Evolutionary conservation across 2,888 invertebrate species (phyloP).

Genomic region (Torymus aiolomorphi): DNA sequence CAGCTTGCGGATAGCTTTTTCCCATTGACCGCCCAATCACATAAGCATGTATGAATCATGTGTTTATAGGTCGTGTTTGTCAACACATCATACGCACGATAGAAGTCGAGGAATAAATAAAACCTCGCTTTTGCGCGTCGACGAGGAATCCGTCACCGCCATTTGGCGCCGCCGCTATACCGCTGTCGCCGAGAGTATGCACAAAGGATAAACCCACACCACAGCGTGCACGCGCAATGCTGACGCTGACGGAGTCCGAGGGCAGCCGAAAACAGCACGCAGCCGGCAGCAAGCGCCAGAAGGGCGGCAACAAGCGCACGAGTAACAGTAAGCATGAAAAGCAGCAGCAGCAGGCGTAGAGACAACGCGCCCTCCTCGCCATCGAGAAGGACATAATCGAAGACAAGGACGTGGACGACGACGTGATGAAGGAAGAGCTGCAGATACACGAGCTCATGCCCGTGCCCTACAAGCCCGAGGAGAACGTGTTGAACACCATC

Average conservation of each 20-base stretch:
- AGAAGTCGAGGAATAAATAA: background rate
- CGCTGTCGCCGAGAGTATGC: background rate
- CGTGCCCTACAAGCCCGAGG: constrained; percentile 52
- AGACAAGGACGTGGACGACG: constrained; percentile 35
- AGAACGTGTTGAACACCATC: constrained; percentile 30
- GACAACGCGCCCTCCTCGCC: constrained; percentile 35
- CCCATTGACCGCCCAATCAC: background rate
- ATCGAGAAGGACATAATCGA: constrained; percentile 50
- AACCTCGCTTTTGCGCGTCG: no score
- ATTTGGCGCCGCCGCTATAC: background rate
- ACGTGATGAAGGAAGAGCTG: constrained; percentile 43
- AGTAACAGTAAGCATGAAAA: constrained; percentile 51
- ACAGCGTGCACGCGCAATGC: constrained; percentile 23
- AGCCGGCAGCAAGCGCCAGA: constrained; percentile 49
- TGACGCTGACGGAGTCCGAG: constrained; percentile 51
- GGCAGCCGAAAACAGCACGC: constrained; percentile 35
- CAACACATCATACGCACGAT: constrained; percentile 10
- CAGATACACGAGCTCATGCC: constrained; percentile 58
- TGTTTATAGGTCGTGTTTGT: constrained; percentile 33
- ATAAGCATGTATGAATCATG: constrained; percentile 8
- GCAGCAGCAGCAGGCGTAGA: constrained; percentile 19
- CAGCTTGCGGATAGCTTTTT: background rate
- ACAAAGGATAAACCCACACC: no score
- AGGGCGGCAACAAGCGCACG: constrained; percentile 49
- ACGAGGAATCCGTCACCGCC: background rate